Base-by-base conservation (phyloP, 2,113 vertebrate genomes). In the Ageneiosus marmoratus region DNA sequence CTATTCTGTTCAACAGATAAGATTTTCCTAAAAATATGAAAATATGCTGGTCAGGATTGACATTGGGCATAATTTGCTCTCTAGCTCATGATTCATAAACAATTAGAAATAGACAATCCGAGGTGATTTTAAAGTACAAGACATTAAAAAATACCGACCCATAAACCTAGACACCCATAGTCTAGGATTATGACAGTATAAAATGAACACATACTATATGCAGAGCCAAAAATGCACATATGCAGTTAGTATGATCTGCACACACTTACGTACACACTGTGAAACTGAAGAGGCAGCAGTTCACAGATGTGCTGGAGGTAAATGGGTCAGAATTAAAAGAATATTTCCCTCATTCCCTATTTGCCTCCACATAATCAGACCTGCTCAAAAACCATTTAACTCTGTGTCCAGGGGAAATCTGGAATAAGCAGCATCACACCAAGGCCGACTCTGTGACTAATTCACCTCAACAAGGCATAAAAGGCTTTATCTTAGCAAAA, bases 221-320 rank as follows among this genome's bases (percentile, higher is more conserved):
- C 74, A n/a, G 18, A 34, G 15, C 44, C 29, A 32, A 27, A 77
- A 22, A 27, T 9, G 9, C 69, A 11, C n/a, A 72, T 74, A 78
- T 37, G 44, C 50, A 82, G 41, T 83, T 34, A 79, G 37, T 65
- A 80, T 63, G 44, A 44, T 50, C n/a, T n/a, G 18, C 48, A 48
- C 75, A 73, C 80, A 73, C 63, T n/a, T 46, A 58, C 20, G 12
- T 34, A 88, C 89, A 81, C 84, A 89, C 88, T 87, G 60, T 65
- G 79, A 87, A 91, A 86, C 82, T 82, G 86, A 77, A 58, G 79
- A 83, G 84, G 86, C 75, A 89, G 84, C 53, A 91, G 86, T 69
- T 86, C 85, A 70, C 86, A 90, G 72, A 90, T 77, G 78, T 89
- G 88, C 91, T 88, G 83, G 34, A 81, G 84, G 83, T 37, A 75